Evolutionary conservation across 1,140 invertebrate genomes (phyloP).

Genomic region (Mylabris phalerata): DNA sequence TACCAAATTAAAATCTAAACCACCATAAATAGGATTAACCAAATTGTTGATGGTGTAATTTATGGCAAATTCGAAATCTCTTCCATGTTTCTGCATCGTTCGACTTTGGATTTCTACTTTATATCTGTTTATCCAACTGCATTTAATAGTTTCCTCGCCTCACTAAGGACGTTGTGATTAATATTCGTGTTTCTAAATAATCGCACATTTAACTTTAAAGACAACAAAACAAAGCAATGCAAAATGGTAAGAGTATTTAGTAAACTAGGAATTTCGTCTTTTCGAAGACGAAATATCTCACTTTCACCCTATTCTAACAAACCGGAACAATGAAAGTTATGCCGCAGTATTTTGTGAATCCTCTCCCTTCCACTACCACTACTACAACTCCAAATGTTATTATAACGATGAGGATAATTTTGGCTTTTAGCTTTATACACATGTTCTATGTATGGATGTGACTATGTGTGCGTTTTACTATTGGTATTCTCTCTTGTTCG

Average conservation of each 20-base stretch:
- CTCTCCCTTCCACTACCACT: conserved; percentile 15
- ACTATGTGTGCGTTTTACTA: too few relatives aligned
- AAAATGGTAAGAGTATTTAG: conserved; percentile 19
- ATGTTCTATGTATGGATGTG: too few relatives aligned
- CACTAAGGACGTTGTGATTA: conserved; percentile 1
- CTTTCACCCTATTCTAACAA: conserved; percentile 24
- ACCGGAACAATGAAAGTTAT: conserved; percentile 32
- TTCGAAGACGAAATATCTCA: conserved; percentile 27
- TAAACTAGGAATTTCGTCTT: conserved; percentile 19
- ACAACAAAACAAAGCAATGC: conserved; percentile 7
- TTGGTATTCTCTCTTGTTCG: conserved; percentile 14
- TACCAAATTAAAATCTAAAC: too few relatives aligned
- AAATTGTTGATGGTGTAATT: too few relatives aligned
- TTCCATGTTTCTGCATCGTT: too few relatives aligned
- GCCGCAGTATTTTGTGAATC: conserved; percentile 34
- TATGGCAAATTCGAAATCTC: too few relatives aligned
- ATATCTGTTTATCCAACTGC: too few relatives aligned
- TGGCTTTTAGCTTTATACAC: conserved; percentile 18
- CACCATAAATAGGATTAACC: too few relatives aligned
- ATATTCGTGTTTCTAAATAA: conserved; percentile 1
- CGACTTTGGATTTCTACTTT: too few relatives aligned
- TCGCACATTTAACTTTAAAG: conserved; percentile 4
- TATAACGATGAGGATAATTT: neutral
- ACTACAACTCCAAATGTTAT: neutral
- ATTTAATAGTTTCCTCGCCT: neutral